These are phyloP conservation scores for Piezodorus guildinii DNA, from an alignment of 1,140 invertebrate genomes.

Conservation along the genomic window DNA sequence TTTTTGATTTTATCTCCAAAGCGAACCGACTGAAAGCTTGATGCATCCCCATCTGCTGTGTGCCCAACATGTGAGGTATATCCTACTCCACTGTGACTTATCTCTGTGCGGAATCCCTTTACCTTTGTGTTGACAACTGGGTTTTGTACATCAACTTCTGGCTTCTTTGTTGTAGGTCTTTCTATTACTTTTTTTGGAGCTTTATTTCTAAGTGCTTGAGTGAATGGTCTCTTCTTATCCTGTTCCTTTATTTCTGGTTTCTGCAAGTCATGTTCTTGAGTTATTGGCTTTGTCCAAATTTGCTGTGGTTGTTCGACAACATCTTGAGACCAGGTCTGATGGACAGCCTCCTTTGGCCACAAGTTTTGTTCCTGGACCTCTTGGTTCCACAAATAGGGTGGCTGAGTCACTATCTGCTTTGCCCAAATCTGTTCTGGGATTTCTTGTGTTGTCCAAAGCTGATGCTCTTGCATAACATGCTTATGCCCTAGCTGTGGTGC, in stretches of 20 bases:
- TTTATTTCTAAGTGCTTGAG: background rate
- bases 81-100: background rate
- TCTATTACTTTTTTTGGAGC: background rate
- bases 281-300: background rate
- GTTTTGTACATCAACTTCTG: background rate
- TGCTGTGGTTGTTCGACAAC: no score
- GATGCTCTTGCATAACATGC: background rate
- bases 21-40: background rate
- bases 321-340: background rate
- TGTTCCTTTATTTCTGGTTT: background rate
- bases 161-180: background rate
- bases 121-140: background rate
- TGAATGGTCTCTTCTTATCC: background rate
- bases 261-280: background rate
- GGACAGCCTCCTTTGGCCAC: background rate
- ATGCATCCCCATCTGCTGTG: background rate
- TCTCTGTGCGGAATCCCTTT: background rate
- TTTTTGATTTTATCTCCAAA: background rate
- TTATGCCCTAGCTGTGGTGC: background rate
- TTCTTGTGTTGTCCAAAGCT: background rate
- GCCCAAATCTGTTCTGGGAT: background rate
- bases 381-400: background rate
- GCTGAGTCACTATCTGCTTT: background rate
- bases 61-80: constrained; percentile 2
- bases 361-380: background rate